Conservation (phyloP, 2,113 vertebrate genomes). For the Ancistrus triradiatus region DNA sequence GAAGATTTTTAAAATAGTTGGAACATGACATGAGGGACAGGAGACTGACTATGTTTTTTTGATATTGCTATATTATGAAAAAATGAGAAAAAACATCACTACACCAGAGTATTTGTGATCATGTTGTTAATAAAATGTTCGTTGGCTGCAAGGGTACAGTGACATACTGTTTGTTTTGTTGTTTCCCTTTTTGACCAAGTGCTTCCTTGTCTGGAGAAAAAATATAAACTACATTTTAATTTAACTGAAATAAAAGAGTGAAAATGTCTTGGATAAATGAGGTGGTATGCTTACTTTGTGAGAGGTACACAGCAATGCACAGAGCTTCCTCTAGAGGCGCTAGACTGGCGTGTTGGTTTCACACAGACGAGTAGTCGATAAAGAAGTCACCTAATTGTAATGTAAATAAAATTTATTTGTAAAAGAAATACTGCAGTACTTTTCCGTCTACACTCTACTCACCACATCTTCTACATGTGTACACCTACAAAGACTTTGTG, state of each 20-base stretch:
- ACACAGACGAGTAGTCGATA: no score
- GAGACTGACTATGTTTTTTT: conserved; percentile 63
- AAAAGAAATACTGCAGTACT: no score
- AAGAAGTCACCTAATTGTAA: no score
- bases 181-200: conserved; percentile 64
- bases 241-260: conserved; percentile 73
- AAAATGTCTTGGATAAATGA: conserved; percentile 61
- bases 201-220: conserved; percentile 66
- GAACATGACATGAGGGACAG: conserved; percentile 66
- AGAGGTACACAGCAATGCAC: no score
- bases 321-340: no score
- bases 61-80: conserved; percentile 68
- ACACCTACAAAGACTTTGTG: no score
- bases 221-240: conserved; percentile 54
- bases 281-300: conserved; percentile 35
- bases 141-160: conserved; percentile 79
- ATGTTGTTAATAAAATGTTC: conserved; percentile 92
- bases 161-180: conserved; percentile 66
- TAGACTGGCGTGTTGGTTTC: background rate
- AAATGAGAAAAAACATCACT: conserved; percentile 60
- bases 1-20: conserved; percentile 47
- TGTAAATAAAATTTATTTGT: no score
- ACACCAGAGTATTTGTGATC: conserved; percentile 83
- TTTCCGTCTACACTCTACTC: no score
- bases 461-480: no score